Percentiles rank a stretch among this genome's conserved stretches.
phyloP scores from a whole-genome alignment of 2,888 invertebrate species.

The Pachymerium ferrugineum region DNA sequence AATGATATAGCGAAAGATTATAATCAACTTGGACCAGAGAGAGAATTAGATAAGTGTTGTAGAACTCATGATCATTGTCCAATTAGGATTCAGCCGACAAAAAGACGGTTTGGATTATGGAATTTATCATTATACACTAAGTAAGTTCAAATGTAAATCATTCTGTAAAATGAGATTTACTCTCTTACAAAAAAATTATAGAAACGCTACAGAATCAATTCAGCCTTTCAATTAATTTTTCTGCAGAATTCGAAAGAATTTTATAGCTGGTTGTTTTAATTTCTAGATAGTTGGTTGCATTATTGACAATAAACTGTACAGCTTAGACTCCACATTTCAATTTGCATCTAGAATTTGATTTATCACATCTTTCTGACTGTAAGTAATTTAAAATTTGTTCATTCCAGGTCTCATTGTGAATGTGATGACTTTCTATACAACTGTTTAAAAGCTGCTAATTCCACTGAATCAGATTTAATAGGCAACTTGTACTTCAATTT shows the following conservation, averaged over 20 bases:
- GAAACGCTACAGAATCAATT: too few relatives aligned
- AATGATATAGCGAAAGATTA: conserved; percentile 37
- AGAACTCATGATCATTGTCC: conserved; percentile 39
- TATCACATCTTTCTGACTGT: too few relatives aligned
- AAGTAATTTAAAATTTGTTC: neutral
- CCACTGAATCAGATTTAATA: neutral
- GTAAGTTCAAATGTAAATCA: conserved; percentile 34
- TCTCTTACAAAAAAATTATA: too few relatives aligned
- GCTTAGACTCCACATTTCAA: too few relatives aligned
- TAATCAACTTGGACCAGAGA: conserved; percentile 37
- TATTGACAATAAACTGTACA: too few relatives aligned
- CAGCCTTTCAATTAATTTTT: too few relatives aligned
- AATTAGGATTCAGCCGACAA: neutral
- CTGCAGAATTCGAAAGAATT: too few relatives aligned
- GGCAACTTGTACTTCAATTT: neutral
- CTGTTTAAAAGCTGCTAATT: neutral
- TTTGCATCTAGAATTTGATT: too few relatives aligned
- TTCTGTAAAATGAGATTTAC: neutral
- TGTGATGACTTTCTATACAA: conserved; percentile 1
- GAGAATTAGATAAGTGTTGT: conserved; percentile 39
- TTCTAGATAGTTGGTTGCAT: too few relatives aligned
- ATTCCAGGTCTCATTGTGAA: neutral
- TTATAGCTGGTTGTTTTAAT: too few relatives aligned
- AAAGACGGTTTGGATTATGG: conserved; percentile 35
- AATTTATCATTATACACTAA: conserved; percentile 39